Evolutionary conservation across 2,113 vertebrate species (phyloP), one percentile per base, ranked within the genome.

Genomic region (Herpailurus yagouaroundi): DNA sequence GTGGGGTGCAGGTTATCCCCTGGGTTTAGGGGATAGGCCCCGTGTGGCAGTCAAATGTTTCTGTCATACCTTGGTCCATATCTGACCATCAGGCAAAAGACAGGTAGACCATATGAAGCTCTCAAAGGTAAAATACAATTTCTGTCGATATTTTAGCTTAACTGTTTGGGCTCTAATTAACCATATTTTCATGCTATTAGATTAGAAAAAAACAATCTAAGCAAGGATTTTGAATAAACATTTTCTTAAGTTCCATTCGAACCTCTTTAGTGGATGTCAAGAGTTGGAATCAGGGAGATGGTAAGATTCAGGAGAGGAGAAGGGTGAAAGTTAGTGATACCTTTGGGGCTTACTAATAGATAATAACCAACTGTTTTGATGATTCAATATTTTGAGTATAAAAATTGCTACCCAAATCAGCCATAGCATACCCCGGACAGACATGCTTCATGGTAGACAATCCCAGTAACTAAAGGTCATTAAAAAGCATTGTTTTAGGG

Each of bases 61-160:
- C 41, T 64, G 9, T 89, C 38, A n/a, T n/a, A n/a, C n/a, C 52
- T 12, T 33, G 38, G 13, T 27, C 48, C 13, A 29, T 0, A 0
- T 66, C 31, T 52, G 27, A n/a, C 76, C 33, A 85, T 57, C 60
- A 77, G 15, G 45, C 18, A 77, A 88, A 71, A 16, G 7, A 85
- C 48, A 52, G 2, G 33, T 76, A 73, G 66, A 25, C 23, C 8
- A 3, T 38, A 38, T 14, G 16, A 84, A n/a, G 33, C 57, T 92
- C n/a, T 90, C 57, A 91, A 55, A 94, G 45, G 76, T 84, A 90
- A 94, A 94, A 81, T 23, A 25, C 12, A 93, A 60, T 92, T 69
- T 82, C 38, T 68, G 9, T 96, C 18, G 12, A 68, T 52, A 74
- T 38, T 86, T 92, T 96, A 11, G 41, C 19, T 69, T 57, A 33